A percentile compares a stretch with the other conserved stretches of the same genome.
Evolutionary conservation across 2,113 vertebrate species (phyloP).

Genomic region (Orycteropus afer): DNA sequence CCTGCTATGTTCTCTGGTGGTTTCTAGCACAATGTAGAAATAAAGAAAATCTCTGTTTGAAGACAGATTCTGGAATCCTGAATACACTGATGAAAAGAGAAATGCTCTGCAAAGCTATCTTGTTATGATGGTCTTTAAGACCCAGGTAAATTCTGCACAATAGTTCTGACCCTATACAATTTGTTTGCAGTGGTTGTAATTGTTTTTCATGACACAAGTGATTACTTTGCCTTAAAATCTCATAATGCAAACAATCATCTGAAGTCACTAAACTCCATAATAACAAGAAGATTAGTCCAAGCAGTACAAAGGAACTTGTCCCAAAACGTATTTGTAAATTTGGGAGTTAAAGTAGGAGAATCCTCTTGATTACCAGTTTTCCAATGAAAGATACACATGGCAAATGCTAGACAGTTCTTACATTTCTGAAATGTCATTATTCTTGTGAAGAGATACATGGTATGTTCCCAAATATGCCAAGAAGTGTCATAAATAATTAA

Average conservation of each 20-base stretch:
- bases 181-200: neutral
- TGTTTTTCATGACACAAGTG: neutral
- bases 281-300: neutral
- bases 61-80: neutral
- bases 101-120: rapidly evolving
- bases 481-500: neutral
- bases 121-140: neutral
- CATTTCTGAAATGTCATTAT: neutral
- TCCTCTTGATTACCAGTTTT: neutral
- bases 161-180: rapidly evolving
- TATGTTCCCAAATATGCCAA: neutral
- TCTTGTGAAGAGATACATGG: neutral
- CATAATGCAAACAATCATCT: neutral
- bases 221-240: neutral
- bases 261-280: neutral
- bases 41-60: neutral
- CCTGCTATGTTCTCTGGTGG: rapidly evolving
- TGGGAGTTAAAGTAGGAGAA: neutral
- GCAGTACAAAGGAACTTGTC: no score
- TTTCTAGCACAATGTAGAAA: neutral
- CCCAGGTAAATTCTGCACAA: neutral
- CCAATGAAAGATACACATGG: neutral
- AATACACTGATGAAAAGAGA: neutral
- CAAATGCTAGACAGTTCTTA: neutral
- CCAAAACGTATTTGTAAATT: neutral